Base-by-base conservation (phyloP, 2,888 invertebrate species). In the Ophraella communa region DNA sequence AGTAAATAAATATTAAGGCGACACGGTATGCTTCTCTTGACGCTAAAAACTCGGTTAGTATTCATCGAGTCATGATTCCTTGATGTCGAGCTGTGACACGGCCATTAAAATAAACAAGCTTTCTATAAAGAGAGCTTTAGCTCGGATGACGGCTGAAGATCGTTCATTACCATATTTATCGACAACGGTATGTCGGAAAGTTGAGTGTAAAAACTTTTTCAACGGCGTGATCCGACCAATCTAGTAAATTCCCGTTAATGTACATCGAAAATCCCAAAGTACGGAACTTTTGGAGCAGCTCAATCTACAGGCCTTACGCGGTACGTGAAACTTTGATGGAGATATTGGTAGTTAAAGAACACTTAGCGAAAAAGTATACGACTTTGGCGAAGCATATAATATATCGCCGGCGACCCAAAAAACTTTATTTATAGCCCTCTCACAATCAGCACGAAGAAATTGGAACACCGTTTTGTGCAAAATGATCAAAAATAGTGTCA, bases 91-190 rank as follows among this genome's bases (percentile, higher is more conserved):
- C 55, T 63, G 61, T 65, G 58, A 65, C 64, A 68, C 63, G 57
- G 66, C 74, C 74, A 75, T 76, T 76, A 76, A 76, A 76, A 74
- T 76, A 75, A 76, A 76, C 75, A 77, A 74, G 71, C 65, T 61
- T 76, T 74, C 75, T 66, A 71, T 70, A 71, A 72, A 70, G 68
- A 72, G 69, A 72, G 74, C 73, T 73, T 75, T 69, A 68, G 69
- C 71, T 68, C 67, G 71, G 64, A 74, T 70, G 69, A 69, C 69
- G 65, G 67, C 66, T 60, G 69, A 65, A 76, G 73, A 73, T 76
- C 73, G 73, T 70, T 76, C 76, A 78, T 78, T 78, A 77, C 74
- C 78, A 78, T 78, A 78, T 77, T 77, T 76, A 77, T 78, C 76
- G 75, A 74, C 73, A 68, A 70, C 69, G 68, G 70, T 68, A 68